Evolutionary conservation across 2,888 invertebrate genomes (phyloP).

Genomic region (Macaria notata): DNA sequence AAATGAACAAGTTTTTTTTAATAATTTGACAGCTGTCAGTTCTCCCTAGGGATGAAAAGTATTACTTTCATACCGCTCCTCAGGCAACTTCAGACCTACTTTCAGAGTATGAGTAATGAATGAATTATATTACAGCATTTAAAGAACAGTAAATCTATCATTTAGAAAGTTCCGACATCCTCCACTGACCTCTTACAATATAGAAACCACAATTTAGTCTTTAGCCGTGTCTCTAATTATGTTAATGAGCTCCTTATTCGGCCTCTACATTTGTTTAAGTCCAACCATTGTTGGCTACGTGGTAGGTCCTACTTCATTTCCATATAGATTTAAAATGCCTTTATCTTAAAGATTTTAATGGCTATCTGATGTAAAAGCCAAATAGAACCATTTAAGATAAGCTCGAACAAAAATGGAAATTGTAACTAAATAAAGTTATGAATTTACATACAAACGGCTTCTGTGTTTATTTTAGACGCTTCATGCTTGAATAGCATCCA

Average conservation of each 20-base stretch:
- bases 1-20: too few relatives aligned
- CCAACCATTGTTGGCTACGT: slow-evolving; percentile 29
- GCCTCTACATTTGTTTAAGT: slow-evolving; percentile 32
- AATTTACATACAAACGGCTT: slow-evolving; percentile 5
- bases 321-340: slow-evolving; percentile 48
- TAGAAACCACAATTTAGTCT: slow-evolving; percentile 24
- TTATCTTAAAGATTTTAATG: slow-evolving; percentile 40
- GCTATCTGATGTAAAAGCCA: slow-evolving; percentile 32
- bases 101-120: too few relatives aligned
- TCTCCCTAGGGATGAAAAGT: too few relatives aligned
- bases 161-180: neutral
- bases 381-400: slow-evolving; percentile 9
- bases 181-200: slow-evolving; percentile 9
- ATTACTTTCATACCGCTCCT: too few relatives aligned
- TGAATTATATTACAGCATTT: too few relatives aligned
- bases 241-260: slow-evolving; percentile 36
- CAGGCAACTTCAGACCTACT: too few relatives aligned
- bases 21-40: too few relatives aligned
- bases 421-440: neutral
- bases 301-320: slow-evolving; percentile 40
- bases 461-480: too few relatives aligned
- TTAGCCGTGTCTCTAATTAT: slow-evolving; percentile 35
- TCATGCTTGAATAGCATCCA: too few relatives aligned
- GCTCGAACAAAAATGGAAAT: neutral
- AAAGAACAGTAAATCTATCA: too few relatives aligned